A percentile compares a stretch with the other conserved stretches of the same genome.
These are phyloP conservation scores for Gambusia affinis DNA, from an alignment of 2,113 vertebrate species.

Conservation along the genomic window DNA sequence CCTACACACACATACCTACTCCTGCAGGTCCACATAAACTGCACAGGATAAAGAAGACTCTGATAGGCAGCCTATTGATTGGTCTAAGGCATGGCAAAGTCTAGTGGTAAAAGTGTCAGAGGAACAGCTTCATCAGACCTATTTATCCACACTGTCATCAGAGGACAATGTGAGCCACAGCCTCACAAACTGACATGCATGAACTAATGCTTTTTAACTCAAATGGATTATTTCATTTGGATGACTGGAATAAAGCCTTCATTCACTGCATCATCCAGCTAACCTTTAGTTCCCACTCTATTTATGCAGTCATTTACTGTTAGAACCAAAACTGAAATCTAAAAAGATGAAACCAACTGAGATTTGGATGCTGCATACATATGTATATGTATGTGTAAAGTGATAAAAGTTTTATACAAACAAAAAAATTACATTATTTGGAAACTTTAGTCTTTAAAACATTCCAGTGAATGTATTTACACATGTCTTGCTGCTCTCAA, in stretches of 20 bases:
- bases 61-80: conserved; percentile 70
- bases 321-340: not conserved
- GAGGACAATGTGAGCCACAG: conserved; percentile 13
- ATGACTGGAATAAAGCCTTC: conserved; percentile 1
- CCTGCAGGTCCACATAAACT: not conserved
- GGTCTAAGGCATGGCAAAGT: conserved; percentile 54
- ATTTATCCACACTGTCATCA: conserved; percentile 29
- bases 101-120: conserved; percentile 54
- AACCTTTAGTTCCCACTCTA: not conserved
- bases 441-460: conserved; percentile 36
- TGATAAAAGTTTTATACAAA: conserved; percentile 6
- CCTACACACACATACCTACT: conserved; percentile 12
- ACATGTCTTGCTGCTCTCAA: conserved; percentile 47
- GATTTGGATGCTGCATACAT: not conserved
- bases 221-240: conserved; percentile 18
- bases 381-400: not conserved
- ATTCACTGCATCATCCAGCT: not conserved
- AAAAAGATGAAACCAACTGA: conserved; percentile 1
- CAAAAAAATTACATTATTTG: conserved; percentile 8
- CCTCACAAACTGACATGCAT: conserved; percentile 6
- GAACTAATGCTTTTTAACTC: not conserved
- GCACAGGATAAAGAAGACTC: conserved; percentile 29
- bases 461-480: conserved; percentile 40
- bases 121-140: conserved; percentile 61
- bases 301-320: not conserved